Conservation (phyloP, 2,797 vertebrate species). For the Anas flavirostris region DNA sequence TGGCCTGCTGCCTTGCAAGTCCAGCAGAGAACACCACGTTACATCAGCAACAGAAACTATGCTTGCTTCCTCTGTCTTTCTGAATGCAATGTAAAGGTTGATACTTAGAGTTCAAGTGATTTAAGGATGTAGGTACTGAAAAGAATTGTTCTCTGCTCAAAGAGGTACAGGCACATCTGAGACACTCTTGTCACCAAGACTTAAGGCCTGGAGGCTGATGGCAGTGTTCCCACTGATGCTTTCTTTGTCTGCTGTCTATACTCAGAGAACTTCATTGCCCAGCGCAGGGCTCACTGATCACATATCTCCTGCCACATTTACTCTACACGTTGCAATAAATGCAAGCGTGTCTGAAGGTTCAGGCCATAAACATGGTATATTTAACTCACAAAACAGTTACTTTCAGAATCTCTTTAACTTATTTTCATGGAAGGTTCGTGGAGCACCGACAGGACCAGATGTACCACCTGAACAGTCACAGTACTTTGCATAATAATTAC, state of each 20-base stretch:
- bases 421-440: not conserved
- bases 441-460: not conserved
- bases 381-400: not conserved
- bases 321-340: not conserved
- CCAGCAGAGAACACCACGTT: not conserved
- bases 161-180: not conserved
- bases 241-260: not conserved
- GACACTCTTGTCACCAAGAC: not conserved
- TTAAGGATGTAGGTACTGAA: not conserved
- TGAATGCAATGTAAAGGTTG: not conserved
- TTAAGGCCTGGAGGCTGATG: not conserved
- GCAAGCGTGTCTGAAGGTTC: not conserved
- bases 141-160: not conserved
- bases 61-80: not conserved
- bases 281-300: not conserved
- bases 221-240: not conserved
- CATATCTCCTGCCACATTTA: not conserved
- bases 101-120: not conserved
- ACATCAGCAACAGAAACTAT: fast-evolving
- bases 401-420: not conserved
- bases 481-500: not conserved
- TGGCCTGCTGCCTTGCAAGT: not conserved
- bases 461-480: not conserved
- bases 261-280: not conserved
- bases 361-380: not conserved